phyloP scores from a whole-genome alignment of 2,113 vertebrate species.

The Oreochromis niloticus region DNA sequence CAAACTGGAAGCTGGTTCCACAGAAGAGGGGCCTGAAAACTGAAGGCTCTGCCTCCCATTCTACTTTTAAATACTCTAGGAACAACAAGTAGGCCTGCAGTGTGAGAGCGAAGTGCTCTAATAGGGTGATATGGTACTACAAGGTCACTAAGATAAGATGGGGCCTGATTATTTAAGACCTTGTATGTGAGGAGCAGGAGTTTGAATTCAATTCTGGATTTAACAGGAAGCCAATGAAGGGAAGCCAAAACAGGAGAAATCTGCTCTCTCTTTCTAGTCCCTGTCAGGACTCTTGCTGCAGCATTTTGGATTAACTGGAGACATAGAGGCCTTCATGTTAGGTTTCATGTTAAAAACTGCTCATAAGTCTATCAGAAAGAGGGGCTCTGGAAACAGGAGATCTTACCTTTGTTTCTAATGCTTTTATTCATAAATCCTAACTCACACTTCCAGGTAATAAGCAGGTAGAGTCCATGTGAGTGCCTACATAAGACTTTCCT shows the following conservation, averaged over 20 bases:
- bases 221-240: not conserved
- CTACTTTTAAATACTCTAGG: not conserved
- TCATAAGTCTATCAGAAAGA: not conserved
- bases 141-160: not conserved
- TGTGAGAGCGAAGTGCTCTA: rapidly evolving
- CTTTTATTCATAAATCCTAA: not conserved
- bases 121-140: not conserved
- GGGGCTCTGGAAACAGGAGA: not conserved
- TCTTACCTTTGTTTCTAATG: not conserved
- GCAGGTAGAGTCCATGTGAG: not conserved
- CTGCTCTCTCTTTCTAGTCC: not conserved
- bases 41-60: not conserved
- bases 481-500: not conserved
- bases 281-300: not conserved
- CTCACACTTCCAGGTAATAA: not conserved
- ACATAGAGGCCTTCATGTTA: not conserved
- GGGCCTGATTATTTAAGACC: not conserved
- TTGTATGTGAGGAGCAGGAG: not conserved
- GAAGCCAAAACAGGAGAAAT: not conserved
- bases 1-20: not conserved
- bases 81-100: not conserved
- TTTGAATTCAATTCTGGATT: not conserved
- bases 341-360: not conserved
- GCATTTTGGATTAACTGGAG: rapidly evolving
- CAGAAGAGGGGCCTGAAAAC: not conserved